Evolutionary conservation across 2,797 vertebrate genomes (phyloP), one percentile per base, ranked within the genome.

Genomic region (Melanotaenia trifasciata): DNA sequence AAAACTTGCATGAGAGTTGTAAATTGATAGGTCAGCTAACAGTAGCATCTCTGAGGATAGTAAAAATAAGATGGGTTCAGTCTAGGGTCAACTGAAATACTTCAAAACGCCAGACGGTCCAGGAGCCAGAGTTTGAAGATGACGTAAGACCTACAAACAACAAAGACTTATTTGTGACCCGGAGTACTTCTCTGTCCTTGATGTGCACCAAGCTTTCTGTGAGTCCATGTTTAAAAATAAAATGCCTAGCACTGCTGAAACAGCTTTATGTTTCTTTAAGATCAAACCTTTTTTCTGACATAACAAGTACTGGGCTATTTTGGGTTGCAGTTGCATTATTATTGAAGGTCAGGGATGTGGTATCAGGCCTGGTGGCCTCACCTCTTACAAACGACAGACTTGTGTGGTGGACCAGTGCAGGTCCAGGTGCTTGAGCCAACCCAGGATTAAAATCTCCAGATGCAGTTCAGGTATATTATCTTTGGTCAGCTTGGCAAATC

Each of bases 141-240:
- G 87, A 90, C 83, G 81, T 84, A 84, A 89, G 80, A 77, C 32
- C 70, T 28, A 28, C 62, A 66, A 45, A 67, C 60, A 84, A 79
- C 80, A 89, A 90, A 89, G 89, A 57, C 22, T 63, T 35, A 68
- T 76, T 87, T 92, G 86, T 91, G 78, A 80, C 74, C 64, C 71
- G 30, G 74, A 16, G 65, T 24, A 20, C 57, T 67, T 77, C 63
- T 32, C 45, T 73, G 78, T 65, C 74, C 85, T 83, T 61, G 58
- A 16, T 63, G 40, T 80, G 80, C 72, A 73, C 66, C 56, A 12
- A 35, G 45, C 62, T 45, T 57, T 54, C 58, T 47, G 50, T 32
- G 47, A 54, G 73, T 70, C 85, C 70, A 66, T 14, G 70, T 84
- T 89, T 79, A 83, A 58, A 81, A 58, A 60, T 61, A 72, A 87